Evolutionary conservation across 2,888 invertebrate genomes (phyloP).

Genomic region (Yponomeuta evonymella): DNA sequence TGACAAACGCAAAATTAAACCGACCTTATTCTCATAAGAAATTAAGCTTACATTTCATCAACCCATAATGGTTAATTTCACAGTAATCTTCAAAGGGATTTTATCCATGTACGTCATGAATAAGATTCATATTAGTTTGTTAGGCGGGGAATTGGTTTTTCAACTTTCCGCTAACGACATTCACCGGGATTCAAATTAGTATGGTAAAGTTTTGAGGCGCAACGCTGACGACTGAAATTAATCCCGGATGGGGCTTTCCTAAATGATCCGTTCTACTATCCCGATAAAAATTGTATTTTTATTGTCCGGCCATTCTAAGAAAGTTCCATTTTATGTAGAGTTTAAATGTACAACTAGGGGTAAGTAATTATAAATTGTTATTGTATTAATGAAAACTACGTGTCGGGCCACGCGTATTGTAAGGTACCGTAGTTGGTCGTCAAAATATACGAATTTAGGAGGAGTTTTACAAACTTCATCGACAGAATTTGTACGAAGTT

Average conservation of each 20-base stretch:
- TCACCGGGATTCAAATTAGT: constrained; percentile 30
- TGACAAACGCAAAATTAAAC: constrained; percentile 11
- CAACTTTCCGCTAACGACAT: constrained; percentile 25
- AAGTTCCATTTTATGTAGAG: no score
- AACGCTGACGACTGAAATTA: constrained; percentile 24
- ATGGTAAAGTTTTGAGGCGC: constrained; percentile 33
- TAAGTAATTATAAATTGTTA: no score
- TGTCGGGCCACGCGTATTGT: no score
- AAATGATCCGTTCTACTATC: constrained; percentile 12
- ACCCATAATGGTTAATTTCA: not conserved
- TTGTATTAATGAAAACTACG: no score
- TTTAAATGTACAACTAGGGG: no score
- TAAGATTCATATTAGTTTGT: not conserved
- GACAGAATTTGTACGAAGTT: no score
- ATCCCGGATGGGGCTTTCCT: constrained; percentile 13
- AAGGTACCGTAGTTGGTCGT: no score
- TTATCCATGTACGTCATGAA: not conserved
- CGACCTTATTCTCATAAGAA: constrained; percentile 7
- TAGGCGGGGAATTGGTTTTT: constrained; percentile 4
- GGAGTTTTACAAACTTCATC: no score
- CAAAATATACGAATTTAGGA: no score
- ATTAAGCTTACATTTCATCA: not conserved
- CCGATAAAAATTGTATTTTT: no score
- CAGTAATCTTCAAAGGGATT: not conserved
- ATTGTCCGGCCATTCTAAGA: no score